Evolutionary conservation across 2,888 invertebrate species (phyloP).

Genomic region (Leptopterna dolabrata): DNA sequence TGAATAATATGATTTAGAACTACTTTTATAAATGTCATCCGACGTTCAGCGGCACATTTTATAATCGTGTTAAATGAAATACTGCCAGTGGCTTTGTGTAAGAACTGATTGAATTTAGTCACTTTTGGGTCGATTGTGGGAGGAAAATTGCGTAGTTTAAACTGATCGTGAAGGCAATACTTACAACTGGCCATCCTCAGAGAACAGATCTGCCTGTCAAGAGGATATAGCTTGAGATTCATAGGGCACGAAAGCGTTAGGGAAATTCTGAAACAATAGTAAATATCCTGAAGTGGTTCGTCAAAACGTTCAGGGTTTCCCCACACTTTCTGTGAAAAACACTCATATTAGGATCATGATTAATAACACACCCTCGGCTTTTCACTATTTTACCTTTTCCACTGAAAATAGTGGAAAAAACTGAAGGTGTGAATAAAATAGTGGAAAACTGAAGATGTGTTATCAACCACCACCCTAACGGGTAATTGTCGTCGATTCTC

Average conservation of each 20-base stretch:
- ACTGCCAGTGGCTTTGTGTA: too few species aligned
- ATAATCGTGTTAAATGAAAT: neutral
- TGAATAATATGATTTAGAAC: conserved; percentile 1
- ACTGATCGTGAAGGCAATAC: conserved; percentile 69
- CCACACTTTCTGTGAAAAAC: too few species aligned
- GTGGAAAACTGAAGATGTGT: too few species aligned
- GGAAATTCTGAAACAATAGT: conserved; percentile 79
- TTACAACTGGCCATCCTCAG: conserved; percentile 97
- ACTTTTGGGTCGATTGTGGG: too few species aligned
- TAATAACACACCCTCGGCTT: too few species aligned
- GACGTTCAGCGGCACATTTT: neutral
- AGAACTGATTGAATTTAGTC: too few species aligned
- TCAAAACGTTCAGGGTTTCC: neutral
- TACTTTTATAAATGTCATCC: neutral
- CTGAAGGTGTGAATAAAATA: neutral
- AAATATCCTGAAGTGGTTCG: conserved; percentile 43
- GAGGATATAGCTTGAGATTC: conserved; percentile 95
- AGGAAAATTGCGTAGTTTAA: neutral
- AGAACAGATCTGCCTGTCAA: conserved; percentile 95
- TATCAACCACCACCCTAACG: too few species aligned
- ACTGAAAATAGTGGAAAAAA: neutral
- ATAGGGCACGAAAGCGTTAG: conserved; percentile 96
- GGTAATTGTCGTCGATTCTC: too few species aligned
- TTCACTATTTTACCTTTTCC: too few species aligned
- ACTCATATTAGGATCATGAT: too few species aligned